Base-by-base conservation (phyloP, 2,797 vertebrate genomes). In the Telmatherina bonti region DNA sequence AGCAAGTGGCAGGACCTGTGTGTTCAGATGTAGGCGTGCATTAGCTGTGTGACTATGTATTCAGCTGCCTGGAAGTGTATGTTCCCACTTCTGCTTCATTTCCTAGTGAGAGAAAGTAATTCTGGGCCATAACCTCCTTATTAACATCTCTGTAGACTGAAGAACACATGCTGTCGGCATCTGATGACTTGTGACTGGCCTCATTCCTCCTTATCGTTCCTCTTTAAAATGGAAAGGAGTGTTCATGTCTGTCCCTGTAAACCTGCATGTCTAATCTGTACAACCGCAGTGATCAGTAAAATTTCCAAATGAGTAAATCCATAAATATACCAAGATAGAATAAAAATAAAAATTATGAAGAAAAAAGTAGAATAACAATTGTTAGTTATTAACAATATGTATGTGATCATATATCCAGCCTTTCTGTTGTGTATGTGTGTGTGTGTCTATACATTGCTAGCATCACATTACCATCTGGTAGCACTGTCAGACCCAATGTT, bases 101-200 rank as follows among this genome's bases (percentile, higher is more conserved):
- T 90, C 67, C 56, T 83, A 55, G 63, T 36, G 51, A 79, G 71
- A 74, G 30, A 33, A 68, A 58, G 67, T 68, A 22, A 80, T 82
- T 82, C 45, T 62, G 11, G 66, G 64, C 45, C 60, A 30, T n/a
- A 76, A 74, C 71, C 70, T 79, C 55, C 65, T 69, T 57, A 87
- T 84, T 78, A 80, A 70, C 73, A 61, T 74, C 30, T 74, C 56
- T 70, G 26, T 30, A 24, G 31, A 70, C 11, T 73, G 76, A 83
- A 85, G 73, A 77, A 75, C 67, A 49, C 67, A 68, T 4, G 1
- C 60, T 56, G 56, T 27, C 61, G 67, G 54, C 72, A 67, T 79
- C 68, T 79, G 72, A 75, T 77, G 67, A 64, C 66, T 66, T 73
- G 33, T 78, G 62, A 81, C 76, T 67, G 55, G 54, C 47, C 64